A percentile compares a stretch with the other conserved stretches of the same genome.
phyloP scores from a whole-genome alignment of 2,797 vertebrate genomes.

The Sibirionetta formosa region DNA sequence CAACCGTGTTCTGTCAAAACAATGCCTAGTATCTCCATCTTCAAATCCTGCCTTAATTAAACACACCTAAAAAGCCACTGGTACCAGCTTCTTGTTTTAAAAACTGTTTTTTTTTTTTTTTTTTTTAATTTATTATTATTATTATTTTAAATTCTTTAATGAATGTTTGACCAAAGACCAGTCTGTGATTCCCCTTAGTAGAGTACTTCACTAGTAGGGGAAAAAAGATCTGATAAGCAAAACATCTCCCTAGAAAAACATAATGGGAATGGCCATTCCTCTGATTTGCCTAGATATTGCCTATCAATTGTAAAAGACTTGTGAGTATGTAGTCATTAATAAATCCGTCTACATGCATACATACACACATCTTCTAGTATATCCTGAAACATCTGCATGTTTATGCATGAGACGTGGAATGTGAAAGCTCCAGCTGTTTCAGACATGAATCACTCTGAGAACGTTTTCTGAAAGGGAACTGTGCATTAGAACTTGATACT shows the following conservation, averaged over 20 bases:
- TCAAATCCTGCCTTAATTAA: neutral
- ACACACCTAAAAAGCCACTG: neutral
- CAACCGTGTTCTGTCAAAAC: neutral
- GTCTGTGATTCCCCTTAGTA: neutral
- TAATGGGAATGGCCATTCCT: neutral
- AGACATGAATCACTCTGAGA: slow-evolving; percentile 38
- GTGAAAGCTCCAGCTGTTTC: slow-evolving; percentile 70
- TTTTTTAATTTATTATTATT: neutral
- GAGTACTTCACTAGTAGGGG: neutral
- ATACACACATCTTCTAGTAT: slow-evolving; percentile 35
- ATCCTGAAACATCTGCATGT: neutral
- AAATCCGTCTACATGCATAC: slow-evolving; percentile 20
- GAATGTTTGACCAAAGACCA: neutral
- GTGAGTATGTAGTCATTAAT: slow-evolving; percentile 37
- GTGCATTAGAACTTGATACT: slow-evolving; percentile 55
- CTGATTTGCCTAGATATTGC: neutral
- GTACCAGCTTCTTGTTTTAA: neutral
- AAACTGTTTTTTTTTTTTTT: neutral
- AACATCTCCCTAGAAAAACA: neutral
- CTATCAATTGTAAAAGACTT: slow-evolving; percentile 1
- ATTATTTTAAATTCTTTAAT: neutral
- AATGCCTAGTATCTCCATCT: neutral
- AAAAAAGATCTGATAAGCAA: neutral
- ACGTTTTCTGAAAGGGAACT: slow-evolving; percentile 65
- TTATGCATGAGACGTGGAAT: slow-evolving; percentile 13